A percentile compares a stretch with the other conserved stretches of the same genome.
Evolutionary conservation across 2,888 invertebrate genomes (phyloP).

Genomic region (Eupeodes latifasciatus): DNA sequence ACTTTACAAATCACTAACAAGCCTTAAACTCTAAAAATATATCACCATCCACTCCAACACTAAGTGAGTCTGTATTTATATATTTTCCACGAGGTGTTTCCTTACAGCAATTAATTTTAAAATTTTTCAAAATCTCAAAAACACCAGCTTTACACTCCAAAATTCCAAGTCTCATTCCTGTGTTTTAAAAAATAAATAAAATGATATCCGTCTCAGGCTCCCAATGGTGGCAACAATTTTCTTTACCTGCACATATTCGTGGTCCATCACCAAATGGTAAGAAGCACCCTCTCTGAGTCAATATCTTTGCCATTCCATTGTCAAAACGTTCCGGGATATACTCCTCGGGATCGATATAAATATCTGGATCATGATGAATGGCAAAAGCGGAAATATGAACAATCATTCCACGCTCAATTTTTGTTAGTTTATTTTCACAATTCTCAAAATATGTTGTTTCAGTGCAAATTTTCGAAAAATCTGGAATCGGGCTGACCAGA

Average conservation of each 20-base stretch:
- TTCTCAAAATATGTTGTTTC: conserved; percentile 77
- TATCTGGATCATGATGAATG: conserved; percentile 80
- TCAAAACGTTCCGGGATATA: conserved; percentile 81
- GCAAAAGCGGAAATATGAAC: conserved; percentile 82
- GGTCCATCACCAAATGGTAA: conserved; percentile 83
- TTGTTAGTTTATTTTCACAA: conserved; percentile 66
- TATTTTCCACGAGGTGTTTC: conserved; percentile 40
- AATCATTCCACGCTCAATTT: conserved; percentile 79
- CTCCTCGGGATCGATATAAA: conserved; percentile 78
- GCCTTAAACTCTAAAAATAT: conserved; percentile 78
- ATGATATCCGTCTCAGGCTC: too few species aligned
- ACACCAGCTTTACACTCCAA: conserved; percentile 79
- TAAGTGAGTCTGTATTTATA: conserved; percentile 77
- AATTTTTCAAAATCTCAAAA: conserved; percentile 78
- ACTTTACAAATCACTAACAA: not conserved
- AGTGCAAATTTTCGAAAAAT: conserved; percentile 79
- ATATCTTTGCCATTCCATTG: conserved; percentile 77
- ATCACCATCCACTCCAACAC: conserved; percentile 78
- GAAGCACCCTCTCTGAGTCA: conserved; percentile 79
- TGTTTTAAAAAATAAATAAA: not conserved
- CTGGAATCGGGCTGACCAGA: conserved; percentile 79
- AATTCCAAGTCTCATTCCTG: conserved; percentile 79
- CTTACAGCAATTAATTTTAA: conserved; percentile 72
- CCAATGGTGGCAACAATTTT: not conserved
- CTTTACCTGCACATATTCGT: conserved; percentile 80